Conservation (phyloP, 2,113 vertebrate species). For the Garra rufa region DNA sequence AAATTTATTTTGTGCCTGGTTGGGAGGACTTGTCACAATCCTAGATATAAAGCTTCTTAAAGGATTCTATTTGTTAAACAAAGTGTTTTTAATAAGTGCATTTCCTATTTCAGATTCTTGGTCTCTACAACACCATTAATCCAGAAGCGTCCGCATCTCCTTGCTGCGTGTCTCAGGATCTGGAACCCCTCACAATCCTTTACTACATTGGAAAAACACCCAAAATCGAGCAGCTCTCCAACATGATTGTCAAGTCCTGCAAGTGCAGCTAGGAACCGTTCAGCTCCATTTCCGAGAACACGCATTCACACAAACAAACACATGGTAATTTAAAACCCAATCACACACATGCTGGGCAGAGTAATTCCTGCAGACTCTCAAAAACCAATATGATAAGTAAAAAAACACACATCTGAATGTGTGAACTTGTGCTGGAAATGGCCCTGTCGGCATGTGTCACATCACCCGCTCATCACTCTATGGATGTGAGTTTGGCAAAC, state of each 20-base stretch:
- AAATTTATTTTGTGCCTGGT: too few species aligned
- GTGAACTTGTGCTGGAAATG: constrained; percentile 40
- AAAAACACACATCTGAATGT: constrained; percentile 31
- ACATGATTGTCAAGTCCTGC: constrained; percentile 99
- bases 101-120: constrained; percentile 83
- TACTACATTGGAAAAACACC: constrained; percentile 97
- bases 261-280: constrained; percentile 91
- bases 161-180: constrained; percentile 94
- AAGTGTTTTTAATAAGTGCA: constrained; percentile 14
- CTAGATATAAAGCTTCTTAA: not conserved
- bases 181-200: constrained; percentile 96
- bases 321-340: constrained; percentile 32
- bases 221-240: constrained; percentile 97
- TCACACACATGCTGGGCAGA: constrained; percentile 44
- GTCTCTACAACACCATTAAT: constrained; percentile 94
- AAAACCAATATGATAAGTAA: constrained; percentile 32
- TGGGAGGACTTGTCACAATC: not conserved
- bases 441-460: constrained; percentile 63
- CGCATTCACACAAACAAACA: constrained; percentile 34
- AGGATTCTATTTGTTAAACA: not conserved
- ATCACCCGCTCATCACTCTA: constrained; percentile 63
- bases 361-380: constrained; percentile 30
- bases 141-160: constrained; percentile 96
- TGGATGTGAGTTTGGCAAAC: constrained; percentile 79
- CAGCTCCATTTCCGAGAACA: constrained; percentile 15